Evolutionary conservation across 2,797 vertebrate species (phyloP), one percentile per base, ranked within the genome.

Genomic region (Sebastes vulpes): DNA sequence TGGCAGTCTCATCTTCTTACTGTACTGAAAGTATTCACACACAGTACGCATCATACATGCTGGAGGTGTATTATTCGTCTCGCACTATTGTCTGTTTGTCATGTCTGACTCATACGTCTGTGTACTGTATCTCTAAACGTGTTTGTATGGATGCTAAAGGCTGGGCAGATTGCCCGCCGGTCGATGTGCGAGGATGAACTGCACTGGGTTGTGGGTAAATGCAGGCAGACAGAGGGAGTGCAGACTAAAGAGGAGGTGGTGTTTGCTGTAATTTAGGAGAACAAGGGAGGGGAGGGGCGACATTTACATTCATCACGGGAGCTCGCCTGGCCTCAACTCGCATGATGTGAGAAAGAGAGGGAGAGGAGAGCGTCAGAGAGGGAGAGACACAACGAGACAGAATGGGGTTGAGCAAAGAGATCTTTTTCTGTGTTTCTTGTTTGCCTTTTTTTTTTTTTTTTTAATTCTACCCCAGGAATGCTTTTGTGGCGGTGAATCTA

Each of bases 241-340:
- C 42, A 67, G 72, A 77, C 59, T 50, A 74, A 79, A 83, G 83
- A 86, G 81, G 85, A 79, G 91, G 84, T 52, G 77, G 86, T 86
- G 89, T 93, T 94, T 89, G 90, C 81, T 81, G 88, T 94, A 91
- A 95, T 93, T 93, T 92, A 82, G 86, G 81, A 79, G 92, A 93
- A 92, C 88, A 91, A 84, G 87, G 31, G 71, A 86, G 50, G 79
- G 93, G 91, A 89, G 90, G 89, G 87, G 81, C 79, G 71, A 72
- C 90, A 88, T 93, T 94, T 93, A 93, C 86, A 94, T 95, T 93
- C 92, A 94, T 89, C 93, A 92, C 84, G 89, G 86, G 81, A 77
- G 81, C 90, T 86, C 31, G 38, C 74, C 68, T 91, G 65, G 64
- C 68, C 87, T 94, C 86, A 83, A 78, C 88, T 87, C 83, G 72